Percentiles rank a stretch among this genome's conserved stretches.
Evolutionary conservation across 2,113 vertebrate species (phyloP).

Genomic region (Ochotona princeps): DNA sequence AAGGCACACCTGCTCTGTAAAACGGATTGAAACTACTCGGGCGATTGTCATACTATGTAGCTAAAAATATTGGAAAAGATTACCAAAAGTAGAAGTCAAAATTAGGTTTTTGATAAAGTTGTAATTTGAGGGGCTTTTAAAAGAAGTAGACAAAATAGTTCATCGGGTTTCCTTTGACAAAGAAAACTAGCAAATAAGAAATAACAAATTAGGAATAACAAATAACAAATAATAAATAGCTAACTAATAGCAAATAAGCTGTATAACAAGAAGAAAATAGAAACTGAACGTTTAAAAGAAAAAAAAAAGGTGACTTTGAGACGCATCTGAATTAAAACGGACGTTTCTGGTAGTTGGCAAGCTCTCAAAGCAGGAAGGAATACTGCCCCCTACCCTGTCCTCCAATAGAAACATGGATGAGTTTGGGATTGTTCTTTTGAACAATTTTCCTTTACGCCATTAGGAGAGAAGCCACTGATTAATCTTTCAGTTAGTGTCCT

Average conservation of each 20-base stretch:
- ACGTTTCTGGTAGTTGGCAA: constrained; percentile 9
- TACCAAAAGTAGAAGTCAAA: neutral
- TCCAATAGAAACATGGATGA: neutral
- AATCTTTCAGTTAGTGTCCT: neutral
- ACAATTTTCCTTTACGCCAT: constrained; percentile 34
- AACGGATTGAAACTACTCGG: constrained; percentile 11
- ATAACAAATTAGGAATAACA: no score
- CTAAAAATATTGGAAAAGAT: neutral
- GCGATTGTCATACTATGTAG: neutral
- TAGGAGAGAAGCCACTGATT: constrained; percentile 34
- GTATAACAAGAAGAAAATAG: constrained; percentile 10
- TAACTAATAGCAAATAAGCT: neutral
- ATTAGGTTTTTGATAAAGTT: constrained; percentile 14
- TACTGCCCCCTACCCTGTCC: neutral
- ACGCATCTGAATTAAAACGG: neutral
- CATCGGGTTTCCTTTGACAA: neutral
- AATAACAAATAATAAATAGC: no score
- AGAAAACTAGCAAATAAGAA: no score
- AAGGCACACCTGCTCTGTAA: neutral
- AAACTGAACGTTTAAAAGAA: constrained; percentile 36
- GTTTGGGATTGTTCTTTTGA: constrained; percentile 39
- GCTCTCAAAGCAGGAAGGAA: neutral
- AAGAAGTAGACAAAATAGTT: constrained; percentile 21
- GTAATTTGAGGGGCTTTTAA: neutral
- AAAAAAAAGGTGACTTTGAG: neutral